A percentile compares a stretch with the other conserved stretches of the same genome.
These are phyloP conservation scores for Columbina picui DNA, from an alignment of 2,113 vertebrate species.

Conservation along the genomic window DNA sequence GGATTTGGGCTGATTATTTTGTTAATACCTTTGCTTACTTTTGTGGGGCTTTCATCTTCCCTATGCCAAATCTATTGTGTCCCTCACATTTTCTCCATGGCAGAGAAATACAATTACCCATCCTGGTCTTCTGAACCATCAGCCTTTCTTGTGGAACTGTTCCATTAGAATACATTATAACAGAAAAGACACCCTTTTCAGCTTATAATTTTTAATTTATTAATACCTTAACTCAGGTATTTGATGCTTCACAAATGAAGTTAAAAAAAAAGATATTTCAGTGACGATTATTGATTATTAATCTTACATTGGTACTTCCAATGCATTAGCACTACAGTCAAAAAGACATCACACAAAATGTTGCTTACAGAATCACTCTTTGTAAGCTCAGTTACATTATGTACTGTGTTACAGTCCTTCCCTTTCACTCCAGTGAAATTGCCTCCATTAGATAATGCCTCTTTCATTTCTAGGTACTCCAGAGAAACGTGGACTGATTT, in stretches of 20 bases:
- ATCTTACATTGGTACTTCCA: background rate
- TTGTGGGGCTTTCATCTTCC: background rate
- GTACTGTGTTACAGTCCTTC: background rate
- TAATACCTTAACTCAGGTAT: slow-evolving; percentile 56
- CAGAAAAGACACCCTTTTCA: background rate
- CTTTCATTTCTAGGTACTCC: background rate
- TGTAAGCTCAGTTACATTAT: background rate
- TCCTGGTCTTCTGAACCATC: background rate
- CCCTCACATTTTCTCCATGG: background rate
- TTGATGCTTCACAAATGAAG: slow-evolving; percentile 22
- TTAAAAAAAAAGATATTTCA: slow-evolving; percentile 57
- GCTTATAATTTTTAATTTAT: background rate
- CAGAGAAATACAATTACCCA: background rate
- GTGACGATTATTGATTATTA: background rate
- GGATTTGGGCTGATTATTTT: background rate
- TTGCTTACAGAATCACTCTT: background rate
- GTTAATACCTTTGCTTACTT: background rate
- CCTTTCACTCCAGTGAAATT: background rate
- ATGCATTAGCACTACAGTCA: background rate
- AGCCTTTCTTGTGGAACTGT: background rate
- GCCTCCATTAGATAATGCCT: background rate
- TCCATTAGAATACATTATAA: background rate
- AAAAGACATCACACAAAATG: background rate
- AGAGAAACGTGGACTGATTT: background rate
- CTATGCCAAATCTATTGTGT: background rate